phyloP scores from a whole-genome alignment of 2,888 invertebrate species.

The Drosophila ezoana region DNA sequence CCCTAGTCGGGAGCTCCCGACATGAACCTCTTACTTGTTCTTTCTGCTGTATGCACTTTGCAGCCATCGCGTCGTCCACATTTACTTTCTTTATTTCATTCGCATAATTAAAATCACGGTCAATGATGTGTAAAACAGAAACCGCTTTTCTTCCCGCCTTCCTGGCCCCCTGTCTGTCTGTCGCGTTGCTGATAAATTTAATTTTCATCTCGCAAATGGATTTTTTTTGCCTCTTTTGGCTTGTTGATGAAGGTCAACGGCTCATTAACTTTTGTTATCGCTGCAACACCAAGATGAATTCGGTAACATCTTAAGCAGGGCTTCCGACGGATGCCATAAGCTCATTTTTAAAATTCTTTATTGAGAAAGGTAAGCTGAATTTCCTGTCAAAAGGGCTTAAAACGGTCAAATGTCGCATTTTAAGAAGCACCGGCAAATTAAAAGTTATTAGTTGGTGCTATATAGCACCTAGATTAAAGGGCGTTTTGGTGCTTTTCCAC shows the following conservation, averaged over 20 bases:
- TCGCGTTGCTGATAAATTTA: conserved; percentile 38
- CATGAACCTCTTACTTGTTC: not conserved
- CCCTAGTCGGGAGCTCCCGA: too few species aligned
- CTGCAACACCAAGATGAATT: conserved; percentile 15
- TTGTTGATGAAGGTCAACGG: conserved; percentile 53
- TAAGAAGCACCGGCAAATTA: not conserved
- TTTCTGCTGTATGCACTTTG: conserved; percentile 28
- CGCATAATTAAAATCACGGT: conserved; percentile 70
- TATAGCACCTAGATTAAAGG: not conserved
- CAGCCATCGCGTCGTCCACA: conserved; percentile 9
- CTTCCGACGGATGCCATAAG: conserved; percentile 8
- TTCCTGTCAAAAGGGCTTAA: conserved; percentile 12
- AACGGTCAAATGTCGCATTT: conserved; percentile 2
- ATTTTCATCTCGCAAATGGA: conserved; percentile 38
- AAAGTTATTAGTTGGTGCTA: not conserved
- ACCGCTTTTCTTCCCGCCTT: conserved; percentile 9
- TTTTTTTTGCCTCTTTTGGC: conserved; percentile 28
- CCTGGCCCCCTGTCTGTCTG: not conserved
- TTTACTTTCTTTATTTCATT: conserved; percentile 44
- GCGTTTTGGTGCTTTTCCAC: not conserved
- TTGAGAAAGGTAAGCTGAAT: conserved; percentile 7
- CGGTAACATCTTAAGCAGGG: conserved; percentile 22
- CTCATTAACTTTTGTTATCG: conserved; percentile 48
- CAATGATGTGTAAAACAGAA: conserved; percentile 59
- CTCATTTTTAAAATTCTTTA: not conserved